Percentiles rank a stretch among this genome's conserved stretches.
phyloP scores from a whole-genome alignment of 2,888 invertebrate species.

The Leucania comma region DNA sequence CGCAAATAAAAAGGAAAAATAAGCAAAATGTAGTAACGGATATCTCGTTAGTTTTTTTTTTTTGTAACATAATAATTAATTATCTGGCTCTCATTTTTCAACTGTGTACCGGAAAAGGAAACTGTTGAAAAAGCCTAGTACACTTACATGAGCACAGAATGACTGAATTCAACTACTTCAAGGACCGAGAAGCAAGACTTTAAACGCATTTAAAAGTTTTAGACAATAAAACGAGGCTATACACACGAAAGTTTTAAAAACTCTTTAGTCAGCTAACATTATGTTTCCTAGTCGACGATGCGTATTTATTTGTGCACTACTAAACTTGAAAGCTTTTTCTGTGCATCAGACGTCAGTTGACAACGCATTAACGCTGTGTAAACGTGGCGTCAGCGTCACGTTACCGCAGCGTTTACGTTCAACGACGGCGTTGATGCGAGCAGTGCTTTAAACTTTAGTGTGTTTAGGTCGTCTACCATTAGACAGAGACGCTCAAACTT shows the following conservation, averaged over 20 bases:
- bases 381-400: background rate
- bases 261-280: background rate
- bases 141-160: background rate
- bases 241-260: background rate
- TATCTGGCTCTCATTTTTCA: background rate
- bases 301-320: background rate
- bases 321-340: background rate
- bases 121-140: background rate
- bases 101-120: background rate
- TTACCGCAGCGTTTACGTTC: background rate
- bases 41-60: background rate
- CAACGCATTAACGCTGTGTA: background rate
- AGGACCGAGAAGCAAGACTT: background rate
- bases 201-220: background rate
- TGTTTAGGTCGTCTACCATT: background rate
- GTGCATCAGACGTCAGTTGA: background rate
- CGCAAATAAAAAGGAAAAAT: background rate
- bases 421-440: background rate
- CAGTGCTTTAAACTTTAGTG: too few species aligned
- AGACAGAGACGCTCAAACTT: background rate
- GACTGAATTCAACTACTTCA: conserved; percentile 3
- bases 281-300: conserved; percentile 2
- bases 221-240: background rate
- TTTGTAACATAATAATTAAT: background rate
- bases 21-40: background rate